phyloP scores from a whole-genome alignment of 1,140 invertebrate genomes.

The Drosophila yakuba region DNA sequence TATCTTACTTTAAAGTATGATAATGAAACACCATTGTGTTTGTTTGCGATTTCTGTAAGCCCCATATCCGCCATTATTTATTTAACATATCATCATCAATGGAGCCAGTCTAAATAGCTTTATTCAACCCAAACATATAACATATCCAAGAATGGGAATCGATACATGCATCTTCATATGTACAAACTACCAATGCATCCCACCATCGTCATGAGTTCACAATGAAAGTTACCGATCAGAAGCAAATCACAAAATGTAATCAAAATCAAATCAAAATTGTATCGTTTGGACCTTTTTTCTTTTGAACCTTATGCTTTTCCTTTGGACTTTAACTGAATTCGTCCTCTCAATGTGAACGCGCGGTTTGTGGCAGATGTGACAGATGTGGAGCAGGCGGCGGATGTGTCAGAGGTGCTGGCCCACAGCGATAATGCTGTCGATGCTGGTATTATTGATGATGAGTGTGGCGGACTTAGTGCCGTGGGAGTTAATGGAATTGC shows the following conservation, averaged over 20 bases:
- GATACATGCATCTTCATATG: conserved; percentile 29
- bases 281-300: conserved; percentile 53
- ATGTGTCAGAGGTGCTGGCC: conserved; percentile 53
- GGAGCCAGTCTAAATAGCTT: not conserved
- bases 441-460: conserved; percentile 57
- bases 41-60: too few relatives aligned
- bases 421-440: conserved; percentile 55
- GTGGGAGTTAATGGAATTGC: conserved; percentile 47
- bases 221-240: conserved; percentile 21
- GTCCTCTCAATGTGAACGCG: conserved; percentile 40
- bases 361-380: conserved; percentile 45
- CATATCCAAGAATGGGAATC: not conserved
- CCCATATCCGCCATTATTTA: too few relatives aligned
- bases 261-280: conserved; percentile 67
- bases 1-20: too few relatives aligned
- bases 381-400: conserved; percentile 73
- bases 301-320: conserved; percentile 54
- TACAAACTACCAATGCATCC: conserved; percentile 22
- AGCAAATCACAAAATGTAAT: conserved; percentile 37
- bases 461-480: conserved; percentile 41
- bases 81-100: not conserved
- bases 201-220: conserved; percentile 52
- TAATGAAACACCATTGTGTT: too few relatives aligned
- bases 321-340: conserved; percentile 41
- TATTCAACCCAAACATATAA: not conserved